These are phyloP conservation scores for Theodoxus fluviatilis DNA, from an alignment of 2,888 invertebrate species.

Conservation along the genomic window DNA sequence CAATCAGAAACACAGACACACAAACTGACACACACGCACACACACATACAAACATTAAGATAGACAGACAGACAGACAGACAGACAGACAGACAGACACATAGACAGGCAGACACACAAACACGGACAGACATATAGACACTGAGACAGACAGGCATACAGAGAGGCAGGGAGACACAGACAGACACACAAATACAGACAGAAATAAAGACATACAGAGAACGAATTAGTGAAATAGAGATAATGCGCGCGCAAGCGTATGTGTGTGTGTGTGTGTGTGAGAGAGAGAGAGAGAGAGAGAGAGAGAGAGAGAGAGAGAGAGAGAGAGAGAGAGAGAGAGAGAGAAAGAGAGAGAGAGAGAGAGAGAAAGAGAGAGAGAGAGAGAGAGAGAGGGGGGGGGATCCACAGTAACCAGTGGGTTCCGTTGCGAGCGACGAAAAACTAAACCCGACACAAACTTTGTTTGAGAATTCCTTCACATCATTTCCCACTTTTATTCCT, in stretches of 20 bases:
- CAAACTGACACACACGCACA: neutral
- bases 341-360: neutral
- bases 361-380: neutral
- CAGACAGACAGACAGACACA: conserved; percentile 1
- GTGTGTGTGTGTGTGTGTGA: neutral
- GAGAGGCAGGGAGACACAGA: neutral
- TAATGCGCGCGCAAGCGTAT: neutral
- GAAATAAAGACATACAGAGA: neutral
- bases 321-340: conserved; percentile 21
- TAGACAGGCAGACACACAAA: neutral
- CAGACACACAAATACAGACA: neutral
- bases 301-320: conserved; percentile 23
- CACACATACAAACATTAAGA: neutral
- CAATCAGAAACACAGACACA: neutral
- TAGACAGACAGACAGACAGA: neutral
- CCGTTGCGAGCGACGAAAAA: too few species aligned
- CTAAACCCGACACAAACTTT: too few species aligned
- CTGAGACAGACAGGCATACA: neutral
- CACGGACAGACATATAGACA: neutral
- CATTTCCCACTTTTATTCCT: too few species aligned
- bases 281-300: conserved; percentile 19
- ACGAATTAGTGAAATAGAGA: neutral
- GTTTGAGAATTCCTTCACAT: too few species aligned
- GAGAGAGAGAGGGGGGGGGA: neutral
- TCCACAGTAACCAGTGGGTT: too few species aligned